Percentiles rank a stretch among this genome's conserved stretches.
Evolutionary conservation across 2,113 vertebrate species (phyloP).

Genomic region (Bombycilla garrulus): DNA sequence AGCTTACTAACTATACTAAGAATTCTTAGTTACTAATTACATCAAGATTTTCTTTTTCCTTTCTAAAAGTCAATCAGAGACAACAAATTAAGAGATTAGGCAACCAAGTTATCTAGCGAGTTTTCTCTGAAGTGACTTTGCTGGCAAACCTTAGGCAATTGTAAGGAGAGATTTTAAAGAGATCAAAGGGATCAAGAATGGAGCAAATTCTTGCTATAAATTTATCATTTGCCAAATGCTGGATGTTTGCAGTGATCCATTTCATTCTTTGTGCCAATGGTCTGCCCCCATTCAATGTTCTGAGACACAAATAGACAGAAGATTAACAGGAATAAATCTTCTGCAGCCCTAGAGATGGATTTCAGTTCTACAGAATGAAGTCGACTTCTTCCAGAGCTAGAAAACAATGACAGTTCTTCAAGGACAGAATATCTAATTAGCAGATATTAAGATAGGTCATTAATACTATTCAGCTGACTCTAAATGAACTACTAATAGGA

Average conservation of each 20-base stretch:
- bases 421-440: background rate
- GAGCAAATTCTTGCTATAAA: background rate
- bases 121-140: background rate
- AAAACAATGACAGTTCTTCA: background rate
- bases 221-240: background rate
- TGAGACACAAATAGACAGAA: background rate
- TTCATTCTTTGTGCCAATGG: background rate
- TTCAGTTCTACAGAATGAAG: background rate
- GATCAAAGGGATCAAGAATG: background rate
- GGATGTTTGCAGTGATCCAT: background rate
- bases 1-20: background rate
- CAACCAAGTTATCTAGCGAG: background rate
- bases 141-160: background rate
- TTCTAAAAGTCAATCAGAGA: background rate
- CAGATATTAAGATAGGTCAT: background rate
- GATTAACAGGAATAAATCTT: slow-evolving; percentile 2
- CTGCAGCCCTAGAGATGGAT: background rate
- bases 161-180: background rate
- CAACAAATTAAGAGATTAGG: background rate
- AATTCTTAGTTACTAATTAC: background rate
- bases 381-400: background rate
- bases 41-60: background rate
- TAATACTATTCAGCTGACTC: background rate
- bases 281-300: background rate
- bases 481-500: background rate